phyloP scores from a whole-genome alignment of 2,797 vertebrate species.

The Eptatretus atami region DNA sequence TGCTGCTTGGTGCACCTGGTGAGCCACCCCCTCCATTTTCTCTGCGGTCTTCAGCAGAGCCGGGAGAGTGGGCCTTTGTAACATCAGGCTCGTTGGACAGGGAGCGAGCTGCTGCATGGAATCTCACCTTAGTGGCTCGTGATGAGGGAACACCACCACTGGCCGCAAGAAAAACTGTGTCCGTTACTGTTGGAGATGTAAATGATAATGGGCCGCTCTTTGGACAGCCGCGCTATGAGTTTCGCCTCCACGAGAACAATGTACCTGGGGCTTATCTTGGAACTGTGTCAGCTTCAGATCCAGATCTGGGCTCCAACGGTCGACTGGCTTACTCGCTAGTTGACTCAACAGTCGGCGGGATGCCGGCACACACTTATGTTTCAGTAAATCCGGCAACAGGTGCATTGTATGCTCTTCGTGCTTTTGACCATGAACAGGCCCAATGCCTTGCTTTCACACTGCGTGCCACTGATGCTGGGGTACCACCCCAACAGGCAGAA shows the following conservation, averaged over 20 bases:
- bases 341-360: constrained; percentile 68
- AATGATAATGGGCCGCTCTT: constrained; percentile 88
- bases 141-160: constrained; percentile 64
- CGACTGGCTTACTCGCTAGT: constrained; percentile 83
- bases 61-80: constrained; percentile 61
- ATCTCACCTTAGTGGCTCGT: constrained; percentile 78
- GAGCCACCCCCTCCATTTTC: constrained; percentile 40
- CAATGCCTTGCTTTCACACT: constrained; percentile 94
- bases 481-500: constrained; percentile 60
- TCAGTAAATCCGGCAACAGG: constrained; percentile 90
- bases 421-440: constrained; percentile 91
- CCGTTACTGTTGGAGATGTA: constrained; percentile 70
- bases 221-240: constrained; percentile 58
- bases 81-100: constrained; percentile 69
- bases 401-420: constrained; percentile 77
- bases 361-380: constrained; percentile 86
- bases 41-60: constrained; percentile 85
- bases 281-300: constrained; percentile 71
- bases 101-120: constrained; percentile 19
- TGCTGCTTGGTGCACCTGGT: constrained; percentile 31
- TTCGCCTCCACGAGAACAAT: constrained; percentile 90
- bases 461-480: constrained; percentile 67
- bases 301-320: constrained; percentile 76
- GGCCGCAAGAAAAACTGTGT: constrained; percentile 81
- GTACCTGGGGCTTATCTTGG: constrained; percentile 88